Percentiles rank a stretch among this genome's conserved stretches.
phyloP scores from a whole-genome alignment of 1,140 invertebrate species.

The Steinernema feltiae region DNA sequence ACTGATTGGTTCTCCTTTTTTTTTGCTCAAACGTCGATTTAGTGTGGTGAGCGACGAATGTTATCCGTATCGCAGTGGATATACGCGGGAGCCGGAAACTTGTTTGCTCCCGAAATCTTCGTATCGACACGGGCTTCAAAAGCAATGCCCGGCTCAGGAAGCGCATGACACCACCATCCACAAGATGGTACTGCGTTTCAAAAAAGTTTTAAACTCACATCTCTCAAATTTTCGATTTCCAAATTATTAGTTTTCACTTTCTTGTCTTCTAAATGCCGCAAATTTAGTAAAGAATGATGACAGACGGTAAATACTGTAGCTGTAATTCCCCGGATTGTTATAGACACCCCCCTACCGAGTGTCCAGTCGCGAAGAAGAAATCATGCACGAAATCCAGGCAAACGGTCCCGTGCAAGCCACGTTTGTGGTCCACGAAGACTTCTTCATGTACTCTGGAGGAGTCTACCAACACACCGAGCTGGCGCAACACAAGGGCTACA shows the following conservation, averaged over 20 bases:
- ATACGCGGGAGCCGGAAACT: conserved; percentile 58
- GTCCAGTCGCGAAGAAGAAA: conserved; percentile 67
- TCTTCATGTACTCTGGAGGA: conserved; percentile 78
- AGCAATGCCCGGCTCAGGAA: conserved; percentile 55
- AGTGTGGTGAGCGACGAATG: conserved; percentile 60
- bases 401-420: conserved; percentile 92
- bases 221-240: no score
- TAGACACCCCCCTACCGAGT: conserved; percentile 79
- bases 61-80: conserved; percentile 63
- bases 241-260: no score
- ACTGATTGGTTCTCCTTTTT: no score
- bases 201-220: no score
- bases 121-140: conserved; percentile 57
- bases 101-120: conserved; percentile 59
- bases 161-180: conserved; percentile 47
- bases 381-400: conserved; percentile 80
- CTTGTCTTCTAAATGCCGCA: no score
- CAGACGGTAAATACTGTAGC: no score
- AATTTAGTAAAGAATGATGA: no score
- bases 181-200: no score
- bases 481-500: conserved; percentile 58
- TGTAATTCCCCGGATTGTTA: no score
- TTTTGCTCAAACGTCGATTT: conserved; percentile 26
- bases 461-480: conserved; percentile 70
- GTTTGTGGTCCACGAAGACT: conserved; percentile 79